phyloP scores from a whole-genome alignment of 1,140 invertebrate genomes.

The Nasonia giraulti region DNA sequence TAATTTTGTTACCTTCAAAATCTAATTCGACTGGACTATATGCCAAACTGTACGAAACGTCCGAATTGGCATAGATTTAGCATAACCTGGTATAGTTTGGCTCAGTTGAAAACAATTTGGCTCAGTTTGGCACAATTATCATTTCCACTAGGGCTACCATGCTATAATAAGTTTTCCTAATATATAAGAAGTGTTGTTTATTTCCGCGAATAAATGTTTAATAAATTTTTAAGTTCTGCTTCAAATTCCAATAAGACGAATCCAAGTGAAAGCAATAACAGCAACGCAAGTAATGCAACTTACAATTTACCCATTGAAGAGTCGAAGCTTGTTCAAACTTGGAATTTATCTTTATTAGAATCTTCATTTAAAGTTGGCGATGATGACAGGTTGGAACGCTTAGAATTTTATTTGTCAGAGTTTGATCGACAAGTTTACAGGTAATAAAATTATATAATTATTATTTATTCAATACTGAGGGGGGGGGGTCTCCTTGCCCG shows the following conservation, averaged over 20 bases:
- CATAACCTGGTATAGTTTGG: too few species aligned
- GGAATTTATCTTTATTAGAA: neutral
- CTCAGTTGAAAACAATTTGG: too few species aligned
- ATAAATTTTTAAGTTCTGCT: neutral
- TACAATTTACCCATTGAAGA: neutral
- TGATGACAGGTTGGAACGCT: slow-evolving; percentile 58
- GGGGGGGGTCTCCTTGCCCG: too few species aligned
- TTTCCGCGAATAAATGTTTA: neutral
- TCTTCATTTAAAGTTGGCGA: slow-evolving; percentile 45
- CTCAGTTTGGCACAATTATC: too few species aligned
- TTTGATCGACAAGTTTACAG: slow-evolving; percentile 74
- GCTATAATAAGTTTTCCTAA: too few species aligned
- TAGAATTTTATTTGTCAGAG: slow-evolving; percentile 66
- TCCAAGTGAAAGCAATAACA: slow-evolving; percentile 13
- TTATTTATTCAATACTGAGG: too few species aligned
- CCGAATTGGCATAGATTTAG: too few species aligned
- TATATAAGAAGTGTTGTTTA: slow-evolving; percentile 34
- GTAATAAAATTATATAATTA: slow-evolving; percentile 60
- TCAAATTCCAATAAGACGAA: neutral
- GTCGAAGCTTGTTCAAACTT: neutral
- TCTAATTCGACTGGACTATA: too few species aligned
- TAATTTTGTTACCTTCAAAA: too few species aligned
- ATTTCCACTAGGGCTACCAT: too few species aligned
- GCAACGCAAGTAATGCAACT: neutral
- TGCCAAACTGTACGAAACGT: too few species aligned